Percentiles rank a stretch among this genome's conserved stretches.
Conservation (phyloP, 2,797 vertebrate genomes). For the Myotis findleyi region DNA sequence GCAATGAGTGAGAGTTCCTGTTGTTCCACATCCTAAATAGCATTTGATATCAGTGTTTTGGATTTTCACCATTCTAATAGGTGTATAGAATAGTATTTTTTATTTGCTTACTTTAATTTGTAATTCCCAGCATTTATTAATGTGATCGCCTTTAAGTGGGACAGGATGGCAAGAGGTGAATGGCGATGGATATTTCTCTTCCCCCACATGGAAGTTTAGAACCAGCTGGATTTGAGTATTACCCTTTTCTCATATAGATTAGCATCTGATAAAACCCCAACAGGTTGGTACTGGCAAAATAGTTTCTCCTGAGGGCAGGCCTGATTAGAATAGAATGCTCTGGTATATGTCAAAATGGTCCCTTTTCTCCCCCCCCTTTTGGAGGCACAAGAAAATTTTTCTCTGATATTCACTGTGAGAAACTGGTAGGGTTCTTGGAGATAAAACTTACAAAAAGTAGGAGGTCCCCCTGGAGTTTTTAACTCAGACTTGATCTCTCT, state of each 20-base stretch:
- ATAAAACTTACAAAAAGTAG: not conserved
- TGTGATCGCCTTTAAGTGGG: not conserved
- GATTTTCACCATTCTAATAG: constrained; percentile 31
- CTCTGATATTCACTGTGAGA: not conserved
- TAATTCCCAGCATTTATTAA: not conserved
- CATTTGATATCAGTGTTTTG: not conserved
- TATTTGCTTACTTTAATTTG: constrained; percentile 22
- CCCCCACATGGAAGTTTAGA: not conserved
- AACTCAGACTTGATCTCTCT: not conserved
- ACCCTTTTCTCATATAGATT: not conserved
- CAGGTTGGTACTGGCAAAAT: not conserved
- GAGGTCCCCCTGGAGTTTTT: not conserved
- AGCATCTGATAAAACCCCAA: not conserved
- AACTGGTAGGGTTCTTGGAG: not conserved
- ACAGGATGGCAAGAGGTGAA: not conserved
- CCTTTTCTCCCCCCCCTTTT: not conserved
- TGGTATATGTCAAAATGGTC: not conserved
- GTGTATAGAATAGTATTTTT: not conserved
- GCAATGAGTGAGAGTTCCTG: not conserved
- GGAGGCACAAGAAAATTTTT: not conserved
- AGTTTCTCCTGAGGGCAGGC: not conserved
- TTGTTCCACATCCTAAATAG: not conserved
- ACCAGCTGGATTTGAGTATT: not conserved
- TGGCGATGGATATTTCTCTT: not conserved
- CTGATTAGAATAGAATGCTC: constrained; percentile 10